A percentile compares a stretch with the other conserved stretches of the same genome.
Evolutionary conservation across 2,888 invertebrate species (phyloP).

Genomic region (Dermolepida albohirtum): DNA sequence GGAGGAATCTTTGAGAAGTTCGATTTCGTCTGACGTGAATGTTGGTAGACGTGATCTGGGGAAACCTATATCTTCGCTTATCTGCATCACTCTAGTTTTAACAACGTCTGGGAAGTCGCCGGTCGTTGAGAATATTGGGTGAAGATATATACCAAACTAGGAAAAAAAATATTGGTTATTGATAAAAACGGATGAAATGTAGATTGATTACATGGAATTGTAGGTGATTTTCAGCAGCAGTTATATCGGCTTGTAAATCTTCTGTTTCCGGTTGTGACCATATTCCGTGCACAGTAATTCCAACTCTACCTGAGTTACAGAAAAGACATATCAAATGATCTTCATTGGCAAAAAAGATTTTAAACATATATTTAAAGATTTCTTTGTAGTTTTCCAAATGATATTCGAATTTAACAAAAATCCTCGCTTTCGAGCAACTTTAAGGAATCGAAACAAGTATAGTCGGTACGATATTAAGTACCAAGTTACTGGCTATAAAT

Average conservation of each 20-base stretch:
- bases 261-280: constrained; percentile 68
- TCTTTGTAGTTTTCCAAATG: too few relatives aligned
- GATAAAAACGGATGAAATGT: constrained; percentile 37
- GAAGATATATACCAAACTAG: constrained; percentile 65
- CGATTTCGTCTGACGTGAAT: constrained; percentile 64
- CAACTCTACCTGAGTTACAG: constrained; percentile 67
- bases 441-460: too few relatives aligned
- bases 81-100: constrained; percentile 62
- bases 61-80: constrained; percentile 64
- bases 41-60: constrained; percentile 64
- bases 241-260: too few relatives aligned
- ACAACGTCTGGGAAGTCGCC: constrained; percentile 69
- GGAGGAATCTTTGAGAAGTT: constrained; percentile 65
- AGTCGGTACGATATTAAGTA: too few relatives aligned
- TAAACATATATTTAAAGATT: too few relatives aligned
- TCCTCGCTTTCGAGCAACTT: too few relatives aligned
- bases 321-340: too few relatives aligned
- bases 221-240: constrained; percentile 69
- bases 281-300: constrained; percentile 69
- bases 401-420: too few relatives aligned
- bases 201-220: constrained; percentile 67
- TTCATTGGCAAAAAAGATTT: too few relatives aligned
- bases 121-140: constrained; percentile 65
- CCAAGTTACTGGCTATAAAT: too few relatives aligned
- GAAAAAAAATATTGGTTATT: constrained; percentile 46